Base-by-base conservation (phyloP, 2,888 invertebrate species). In the Sarcophaga variegata region DNA sequence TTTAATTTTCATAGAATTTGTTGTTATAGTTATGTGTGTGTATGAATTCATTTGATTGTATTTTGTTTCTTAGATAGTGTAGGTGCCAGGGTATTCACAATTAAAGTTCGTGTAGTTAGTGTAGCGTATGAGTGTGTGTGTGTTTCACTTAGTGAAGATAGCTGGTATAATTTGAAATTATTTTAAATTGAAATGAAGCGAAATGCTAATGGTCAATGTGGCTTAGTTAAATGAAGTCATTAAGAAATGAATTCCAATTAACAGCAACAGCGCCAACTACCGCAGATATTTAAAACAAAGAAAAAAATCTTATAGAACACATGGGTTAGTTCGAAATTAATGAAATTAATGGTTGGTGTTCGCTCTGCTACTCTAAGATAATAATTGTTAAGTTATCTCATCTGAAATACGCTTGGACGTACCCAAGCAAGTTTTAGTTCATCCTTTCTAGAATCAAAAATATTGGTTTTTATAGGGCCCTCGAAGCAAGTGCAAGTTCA, bases 21-120 rank as follows among this genome's bases (percentile, higher is more conserved):
- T 64, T 71, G 47, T 25, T 25, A 10, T 25, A 59, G 37, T 20
- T 62, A 37, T 37, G 49, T 47, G 11, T n/a, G 60, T 67, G 47
- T 74, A 63, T 47, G 27, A 22, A 22, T 22, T 22, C 22, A 22
- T 22, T 22, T 22, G 22, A 22, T 22, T 76, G 37, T 17, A 12
- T n/a, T 69, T 76, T 59, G 54, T 70, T 64, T 82, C 70, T 82
- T 76, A 69, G 69, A 81, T 75, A 49, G 64, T 70, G 76, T 64
- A 76, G 76, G 63, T 70, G 70, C 63, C 69, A 70, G 63, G 45
- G 45, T 70, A 3, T 45, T 54, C 37, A 37, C 37, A 10, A 10
- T 37, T 37, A 37, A 37, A 20, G 69, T 27, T 70, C 14, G 20
- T 37, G 4, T 47, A n/a, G 25, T 47, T 37, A 11, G 14, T 64